phyloP scores from a whole-genome alignment of 1,140 invertebrate species.

The Eumeta japonica region DNA sequence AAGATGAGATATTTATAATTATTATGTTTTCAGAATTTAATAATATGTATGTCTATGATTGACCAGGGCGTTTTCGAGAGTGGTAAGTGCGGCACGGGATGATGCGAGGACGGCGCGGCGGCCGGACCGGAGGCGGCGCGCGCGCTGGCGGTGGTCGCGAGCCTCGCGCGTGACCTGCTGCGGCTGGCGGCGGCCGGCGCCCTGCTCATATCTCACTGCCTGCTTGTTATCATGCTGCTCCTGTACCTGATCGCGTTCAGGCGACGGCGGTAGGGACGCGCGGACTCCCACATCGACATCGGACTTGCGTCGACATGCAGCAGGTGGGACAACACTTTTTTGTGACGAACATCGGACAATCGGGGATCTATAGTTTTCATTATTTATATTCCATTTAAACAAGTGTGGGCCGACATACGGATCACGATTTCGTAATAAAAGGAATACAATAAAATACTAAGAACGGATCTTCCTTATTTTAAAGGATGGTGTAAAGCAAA shows the following conservation, averaged over 20 bases:
- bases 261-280: not conserved
- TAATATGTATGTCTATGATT: too few relatives aligned
- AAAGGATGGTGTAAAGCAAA: too few relatives aligned
- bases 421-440: too few relatives aligned
- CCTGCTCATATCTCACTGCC: too few relatives aligned
- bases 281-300: not conserved
- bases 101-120: conserved; percentile 30
- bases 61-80: conserved; percentile 79
- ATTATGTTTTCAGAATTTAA: too few relatives aligned
- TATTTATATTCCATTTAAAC: too few relatives aligned
- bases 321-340: not conserved
- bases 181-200: conserved; percentile 13
- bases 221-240: conserved; percentile 22
- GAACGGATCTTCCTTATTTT: too few relatives aligned
- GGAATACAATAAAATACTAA: too few relatives aligned
- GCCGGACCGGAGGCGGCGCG: conserved; percentile 23
- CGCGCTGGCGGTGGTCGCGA: conserved; percentile 21
- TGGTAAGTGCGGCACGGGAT: conserved; percentile 78
- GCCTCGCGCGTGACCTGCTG: conserved; percentile 18
- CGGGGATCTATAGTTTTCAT: not conserved
- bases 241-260: conserved; percentile 4
- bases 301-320: not conserved
- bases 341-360: too few relatives aligned
- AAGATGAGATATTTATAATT: too few relatives aligned
- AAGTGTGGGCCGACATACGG: too few relatives aligned